A percentile compares a stretch with the other conserved stretches of the same genome.
phyloP scores from a whole-genome alignment of 2,888 invertebrate genomes.

The Pseudoips prasinana region DNA sequence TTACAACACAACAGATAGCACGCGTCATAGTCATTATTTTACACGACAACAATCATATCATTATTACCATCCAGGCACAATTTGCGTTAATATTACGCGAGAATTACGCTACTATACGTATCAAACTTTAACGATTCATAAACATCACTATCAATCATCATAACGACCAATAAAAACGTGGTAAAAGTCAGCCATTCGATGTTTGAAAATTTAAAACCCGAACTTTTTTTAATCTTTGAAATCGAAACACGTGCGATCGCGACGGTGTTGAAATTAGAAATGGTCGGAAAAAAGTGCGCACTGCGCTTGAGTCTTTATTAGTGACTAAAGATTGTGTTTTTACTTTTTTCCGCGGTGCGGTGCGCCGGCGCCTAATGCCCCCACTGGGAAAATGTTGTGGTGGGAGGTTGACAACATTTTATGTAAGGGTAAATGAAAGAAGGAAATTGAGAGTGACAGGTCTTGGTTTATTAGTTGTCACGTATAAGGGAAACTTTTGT shows the following conservation, averaged over 20 bases:
- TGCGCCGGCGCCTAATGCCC: conserved; percentile 65
- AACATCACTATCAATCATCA: conserved; percentile 40
- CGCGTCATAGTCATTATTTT: conserved; percentile 34
- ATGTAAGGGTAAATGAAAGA: conserved; percentile 18
- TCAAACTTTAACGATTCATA: conserved; percentile 32
- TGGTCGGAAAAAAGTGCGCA: conserved; percentile 60
- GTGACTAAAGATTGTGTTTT: conserved; percentile 72
- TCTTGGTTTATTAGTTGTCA: conserved; percentile 14
- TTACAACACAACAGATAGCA: conserved; percentile 36
- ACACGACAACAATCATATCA: conserved; percentile 31
- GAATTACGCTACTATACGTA: conserved; percentile 27
- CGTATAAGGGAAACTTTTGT: too few species aligned
- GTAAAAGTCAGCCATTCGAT: conserved; percentile 32
- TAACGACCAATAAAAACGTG: conserved; percentile 29
- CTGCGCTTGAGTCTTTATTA: conserved; percentile 60
- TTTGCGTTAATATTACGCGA: conserved; percentile 21
- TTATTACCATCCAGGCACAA: conserved; percentile 25
- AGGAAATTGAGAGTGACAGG: conserved; percentile 20
- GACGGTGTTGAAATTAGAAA: conserved; percentile 67
- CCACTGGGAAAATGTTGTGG: conserved; percentile 68
- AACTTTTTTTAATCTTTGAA: conserved; percentile 16
- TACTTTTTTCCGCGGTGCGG: conserved; percentile 69
- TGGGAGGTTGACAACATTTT: conserved; percentile 56
- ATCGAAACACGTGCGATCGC: conserved; percentile 46
- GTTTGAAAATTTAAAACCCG: conserved; percentile 19